Conservation (phyloP, 2,888 invertebrate species). For the Lepas anatifera region DNA sequence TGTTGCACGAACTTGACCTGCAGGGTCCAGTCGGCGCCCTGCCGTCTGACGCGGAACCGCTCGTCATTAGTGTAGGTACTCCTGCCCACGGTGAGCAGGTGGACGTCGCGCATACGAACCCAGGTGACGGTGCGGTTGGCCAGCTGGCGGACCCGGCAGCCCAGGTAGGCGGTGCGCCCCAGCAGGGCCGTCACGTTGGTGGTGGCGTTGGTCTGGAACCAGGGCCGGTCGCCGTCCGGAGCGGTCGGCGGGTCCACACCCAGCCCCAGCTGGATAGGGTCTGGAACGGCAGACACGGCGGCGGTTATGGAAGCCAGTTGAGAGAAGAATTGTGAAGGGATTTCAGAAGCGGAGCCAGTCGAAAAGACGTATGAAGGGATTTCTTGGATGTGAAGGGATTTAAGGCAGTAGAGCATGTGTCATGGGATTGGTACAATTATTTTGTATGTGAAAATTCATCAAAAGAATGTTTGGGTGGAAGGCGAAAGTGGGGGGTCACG, state of each 20-base stretch:
- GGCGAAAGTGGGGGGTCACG: too few species aligned
- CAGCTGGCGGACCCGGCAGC: conserved; percentile 78
- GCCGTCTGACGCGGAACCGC: conserved; percentile 71
- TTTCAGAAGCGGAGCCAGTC: too few species aligned
- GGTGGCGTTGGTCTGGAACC: conserved; percentile 58
- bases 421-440: too few species aligned
- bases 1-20: conserved; percentile 85
- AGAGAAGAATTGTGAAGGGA: too few species aligned
- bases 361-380: too few species aligned
- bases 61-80: conserved; percentile 91
- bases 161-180: conserved; percentile 79
- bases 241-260: background rate
- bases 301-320: too few species aligned
- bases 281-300: background rate
- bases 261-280: background rate
- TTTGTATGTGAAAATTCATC: too few species aligned
- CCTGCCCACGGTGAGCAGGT: conserved; percentile 72
- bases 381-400: too few species aligned
- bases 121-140: conserved; percentile 87
- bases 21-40: conserved; percentile 72
- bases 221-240: conserved; percentile 43
- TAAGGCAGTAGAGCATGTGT: too few species aligned
- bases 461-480: too few species aligned
- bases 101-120: conserved; percentile 82
- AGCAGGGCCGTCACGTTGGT: conserved; percentile 65